Evolutionary conservation across 2,113 vertebrate genomes (phyloP), one percentile per base, ranked within the genome.

Genomic region (Gasterosteus aculeatus): DNA sequence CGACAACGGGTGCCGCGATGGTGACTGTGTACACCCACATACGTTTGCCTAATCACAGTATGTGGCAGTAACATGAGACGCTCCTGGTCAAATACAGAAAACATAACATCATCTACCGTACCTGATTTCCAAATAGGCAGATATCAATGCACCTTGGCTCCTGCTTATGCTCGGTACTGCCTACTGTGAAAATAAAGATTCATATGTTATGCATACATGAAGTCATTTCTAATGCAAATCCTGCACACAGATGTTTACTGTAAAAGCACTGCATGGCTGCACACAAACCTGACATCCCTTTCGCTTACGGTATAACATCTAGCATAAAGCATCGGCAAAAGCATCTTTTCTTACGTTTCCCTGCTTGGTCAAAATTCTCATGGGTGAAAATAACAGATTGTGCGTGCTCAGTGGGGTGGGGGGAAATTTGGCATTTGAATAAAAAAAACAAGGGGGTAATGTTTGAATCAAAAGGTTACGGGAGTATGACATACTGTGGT

Each of bases 51-150:
- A 54, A 75, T 54, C 46, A 31, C 22, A 67, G 44, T 58, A 58
- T 63, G 35, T 72, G 81, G 39, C 67, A 59, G 10, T 56, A 51
- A 72, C 46, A 64, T 75, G 64, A 74, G 76, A 77, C 61, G 54
- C 60, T 84, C 51, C 42, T 12, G 26, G 51, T 81, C 53, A 72
- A 72, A 77, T 38, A 19, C 51, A 61, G 75, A 51, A 53, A 58
- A 82, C 38, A 31, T 8, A 35, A 18, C 69, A 73, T 69, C 49
- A 78, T 60, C 72, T 70, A 80, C 75, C 73, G 51, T n/a, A 54
- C 53, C 64, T 67, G 78, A 66, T 82, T 72, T 80, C 81, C 68
- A 88, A 85, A 83, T 77, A 75, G 66, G 26, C 62, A 65, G 65
- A 29, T 46, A 69, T 74, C 62, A 69, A 66, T 69, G 77, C 73